Conservation (phyloP, 1,140 invertebrate species). For the Hypsibius dujardini region DNA sequence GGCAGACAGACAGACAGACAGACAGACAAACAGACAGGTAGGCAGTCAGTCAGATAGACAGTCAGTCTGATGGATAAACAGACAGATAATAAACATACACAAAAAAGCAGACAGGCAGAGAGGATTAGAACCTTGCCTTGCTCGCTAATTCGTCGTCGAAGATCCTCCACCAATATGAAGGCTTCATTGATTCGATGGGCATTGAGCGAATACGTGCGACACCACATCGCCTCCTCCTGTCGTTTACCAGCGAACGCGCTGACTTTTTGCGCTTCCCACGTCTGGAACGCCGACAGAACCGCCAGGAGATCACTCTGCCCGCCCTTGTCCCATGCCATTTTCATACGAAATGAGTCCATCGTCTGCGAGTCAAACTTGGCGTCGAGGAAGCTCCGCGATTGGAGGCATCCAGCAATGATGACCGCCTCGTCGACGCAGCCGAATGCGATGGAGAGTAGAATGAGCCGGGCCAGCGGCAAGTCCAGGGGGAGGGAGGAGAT, state of each 20-base stretch:
- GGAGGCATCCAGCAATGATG: slow-evolving; percentile 52
- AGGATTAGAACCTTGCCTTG: too few species aligned
- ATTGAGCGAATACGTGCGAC: background rate
- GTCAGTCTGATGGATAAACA: too few species aligned
- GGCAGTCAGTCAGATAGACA: too few species aligned
- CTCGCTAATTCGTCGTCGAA: background rate
- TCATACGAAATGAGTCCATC: background rate
- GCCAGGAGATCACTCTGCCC: background rate
- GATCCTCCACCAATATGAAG: background rate
- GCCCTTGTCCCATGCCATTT: slow-evolving; percentile 3
- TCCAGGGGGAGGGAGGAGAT: slow-evolving; percentile 66
- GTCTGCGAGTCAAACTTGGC: background rate
- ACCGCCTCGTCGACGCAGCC: slow-evolving; percentile 63
- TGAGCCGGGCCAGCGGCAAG: slow-evolving; percentile 58
- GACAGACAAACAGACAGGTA: too few species aligned
- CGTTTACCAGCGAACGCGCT: background rate
- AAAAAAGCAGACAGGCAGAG: too few species aligned
- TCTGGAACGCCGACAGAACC: background rate
- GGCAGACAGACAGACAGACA: too few species aligned
- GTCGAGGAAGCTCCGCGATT: background rate
- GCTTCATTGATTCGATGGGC: background rate
- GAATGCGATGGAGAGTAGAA: slow-evolving; percentile 69
- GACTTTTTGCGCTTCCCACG: background rate
- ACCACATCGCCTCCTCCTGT: background rate
- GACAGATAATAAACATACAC: too few species aligned